phyloP scores from a whole-genome alignment of 2,113 vertebrate species.

The Anarrhichthys ocellatus region DNA sequence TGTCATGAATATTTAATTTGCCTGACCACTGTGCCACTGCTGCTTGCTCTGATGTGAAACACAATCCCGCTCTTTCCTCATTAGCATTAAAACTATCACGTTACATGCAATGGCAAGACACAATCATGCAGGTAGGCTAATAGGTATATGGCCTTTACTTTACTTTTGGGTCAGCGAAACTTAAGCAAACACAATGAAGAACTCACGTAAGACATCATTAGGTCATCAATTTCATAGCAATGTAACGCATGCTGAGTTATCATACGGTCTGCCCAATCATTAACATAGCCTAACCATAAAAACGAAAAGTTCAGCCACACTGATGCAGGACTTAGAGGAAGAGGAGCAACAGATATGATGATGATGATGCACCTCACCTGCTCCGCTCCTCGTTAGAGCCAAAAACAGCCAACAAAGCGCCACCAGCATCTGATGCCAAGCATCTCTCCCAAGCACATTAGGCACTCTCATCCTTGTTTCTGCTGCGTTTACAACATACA shows the following conservation, averaged over 20 bases:
- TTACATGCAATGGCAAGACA: conserved; percentile 50
- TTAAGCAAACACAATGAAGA: not conserved
- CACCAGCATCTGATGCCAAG: conserved; percentile 52
- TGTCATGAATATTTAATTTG: conserved; percentile 60
- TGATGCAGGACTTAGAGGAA: not conserved
- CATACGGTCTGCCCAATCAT: not conserved
- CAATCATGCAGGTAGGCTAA: not conserved
- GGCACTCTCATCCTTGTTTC: conserved; percentile 21
- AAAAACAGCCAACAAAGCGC: conserved; percentile 59
- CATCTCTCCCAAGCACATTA: conserved; percentile 41
- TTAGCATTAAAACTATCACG: conserved; percentile 30
- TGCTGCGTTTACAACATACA: conserved; percentile 28
- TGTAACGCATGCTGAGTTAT: not conserved
- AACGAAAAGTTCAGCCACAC: not conserved
- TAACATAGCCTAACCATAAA: not conserved
- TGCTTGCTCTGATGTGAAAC: conserved; percentile 37
- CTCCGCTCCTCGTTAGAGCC: conserved; percentile 52
- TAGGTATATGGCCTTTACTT: conserved; percentile 12
- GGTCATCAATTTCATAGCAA: not conserved
- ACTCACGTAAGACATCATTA: not conserved
- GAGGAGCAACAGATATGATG: not conserved
- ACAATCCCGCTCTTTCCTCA: conserved; percentile 26
- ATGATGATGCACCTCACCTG: conserved; percentile 71
- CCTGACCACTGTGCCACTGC: conserved; percentile 8
- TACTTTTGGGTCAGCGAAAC: not conserved